A percentile compares a stretch with the other conserved stretches of the same genome.
Evolutionary conservation across 2,797 vertebrate genomes (phyloP).

Genomic region (Podarcis siculus): DNA sequence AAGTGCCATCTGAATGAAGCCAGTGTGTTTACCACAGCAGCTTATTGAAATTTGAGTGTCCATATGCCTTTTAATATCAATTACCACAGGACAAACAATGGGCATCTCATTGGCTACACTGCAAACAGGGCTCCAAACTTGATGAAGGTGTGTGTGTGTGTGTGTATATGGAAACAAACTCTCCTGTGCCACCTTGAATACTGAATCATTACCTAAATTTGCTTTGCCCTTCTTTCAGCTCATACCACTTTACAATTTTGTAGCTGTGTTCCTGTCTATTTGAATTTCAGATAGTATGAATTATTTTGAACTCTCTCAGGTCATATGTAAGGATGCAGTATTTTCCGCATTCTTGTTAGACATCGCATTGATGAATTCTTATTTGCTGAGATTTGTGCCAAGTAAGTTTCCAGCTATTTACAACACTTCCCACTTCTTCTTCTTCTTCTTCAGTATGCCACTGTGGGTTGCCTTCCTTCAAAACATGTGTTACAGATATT

Average conservation of each 20-base stretch:
- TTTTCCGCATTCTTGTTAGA: background rate
- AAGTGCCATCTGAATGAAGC: too few species aligned
- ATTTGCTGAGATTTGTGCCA: background rate
- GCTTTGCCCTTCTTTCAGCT: background rate
- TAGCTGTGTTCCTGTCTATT: background rate
- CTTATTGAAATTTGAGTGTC: background rate
- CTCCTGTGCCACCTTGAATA: background rate
- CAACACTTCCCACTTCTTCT: background rate
- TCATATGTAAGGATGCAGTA: background rate
- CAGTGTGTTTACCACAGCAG: too few species aligned
- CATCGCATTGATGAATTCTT: background rate
- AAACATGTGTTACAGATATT: background rate
- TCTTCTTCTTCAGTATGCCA: background rate
- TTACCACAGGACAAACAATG: background rate
- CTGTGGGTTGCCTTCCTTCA: background rate
- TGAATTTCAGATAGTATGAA: background rate
- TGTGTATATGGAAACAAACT: background rate
- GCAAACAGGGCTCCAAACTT: background rate
- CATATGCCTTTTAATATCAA: background rate
- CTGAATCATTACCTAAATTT: background rate
- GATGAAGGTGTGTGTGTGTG: background rate
- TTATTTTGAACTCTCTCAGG: background rate
- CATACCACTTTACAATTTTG: background rate
- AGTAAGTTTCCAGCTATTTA: constrained; percentile 20
- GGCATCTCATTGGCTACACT: background rate